phyloP scores from a whole-genome alignment of 2,113 vertebrate species.

The Haemorhous mexicanus region DNA sequence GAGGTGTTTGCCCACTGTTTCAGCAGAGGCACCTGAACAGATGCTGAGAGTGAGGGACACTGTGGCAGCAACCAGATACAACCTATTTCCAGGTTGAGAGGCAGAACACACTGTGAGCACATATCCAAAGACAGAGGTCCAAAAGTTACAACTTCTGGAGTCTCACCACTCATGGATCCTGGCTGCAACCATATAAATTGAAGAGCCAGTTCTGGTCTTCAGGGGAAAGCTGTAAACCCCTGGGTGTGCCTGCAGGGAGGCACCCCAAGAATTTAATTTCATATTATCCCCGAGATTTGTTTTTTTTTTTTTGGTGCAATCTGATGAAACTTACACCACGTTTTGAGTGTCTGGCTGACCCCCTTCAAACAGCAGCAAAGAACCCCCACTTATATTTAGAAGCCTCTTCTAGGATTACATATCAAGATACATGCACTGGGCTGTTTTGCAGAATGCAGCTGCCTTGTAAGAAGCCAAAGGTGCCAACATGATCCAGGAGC shows the following conservation, averaged over 20 bases:
- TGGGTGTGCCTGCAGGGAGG: background rate
- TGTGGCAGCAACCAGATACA: background rate
- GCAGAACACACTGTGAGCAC: background rate
- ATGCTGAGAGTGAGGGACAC: background rate
- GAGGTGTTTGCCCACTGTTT: background rate
- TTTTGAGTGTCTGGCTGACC: background rate
- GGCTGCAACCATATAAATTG: background rate
- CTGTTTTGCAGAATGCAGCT: constrained; percentile 80
- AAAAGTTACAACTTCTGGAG: background rate
- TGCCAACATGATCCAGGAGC: constrained; percentile 73
- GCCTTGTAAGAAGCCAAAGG: constrained; percentile 63
- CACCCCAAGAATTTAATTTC: background rate
- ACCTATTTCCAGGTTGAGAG: background rate
- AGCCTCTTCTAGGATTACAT: constrained; percentile 76
- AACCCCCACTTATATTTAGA: constrained; percentile 80
- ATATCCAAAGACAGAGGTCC: background rate
- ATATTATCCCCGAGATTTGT: background rate
- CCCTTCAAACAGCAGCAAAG: background rate
- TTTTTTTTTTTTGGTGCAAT: background rate
- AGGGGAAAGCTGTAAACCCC: background rate
- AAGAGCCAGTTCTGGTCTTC: background rate
- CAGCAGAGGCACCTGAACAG: background rate
- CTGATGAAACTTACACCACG: background rate
- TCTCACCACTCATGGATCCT: background rate
- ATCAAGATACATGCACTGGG: constrained; percentile 76